Percentiles rank a stretch among this genome's conserved stretches.
Conservation (phyloP, 64 coral and sea anemone genomes). For the Exaiptasia diaphana region DNA sequence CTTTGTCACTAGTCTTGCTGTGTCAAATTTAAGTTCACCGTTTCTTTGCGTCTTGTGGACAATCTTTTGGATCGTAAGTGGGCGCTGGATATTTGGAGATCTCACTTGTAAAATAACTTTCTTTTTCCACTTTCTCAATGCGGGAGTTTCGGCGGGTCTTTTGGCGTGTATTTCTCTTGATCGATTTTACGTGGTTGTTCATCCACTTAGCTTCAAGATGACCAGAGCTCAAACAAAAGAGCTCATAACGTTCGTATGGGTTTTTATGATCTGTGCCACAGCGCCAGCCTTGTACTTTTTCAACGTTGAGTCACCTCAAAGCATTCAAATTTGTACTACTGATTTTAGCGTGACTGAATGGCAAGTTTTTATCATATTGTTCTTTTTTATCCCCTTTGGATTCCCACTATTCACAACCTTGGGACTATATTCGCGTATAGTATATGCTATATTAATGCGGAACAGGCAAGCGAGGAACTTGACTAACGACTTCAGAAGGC, state of each 20-base stretch:
- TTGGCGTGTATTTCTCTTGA: slow-evolving; percentile 89
- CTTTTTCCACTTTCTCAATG: slow-evolving; percentile 85
- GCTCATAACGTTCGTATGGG: slow-evolving; percentile 83
- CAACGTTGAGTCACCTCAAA: neutral
- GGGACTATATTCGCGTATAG: slow-evolving; percentile 61
- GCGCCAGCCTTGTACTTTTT: slow-evolving; percentile 85
- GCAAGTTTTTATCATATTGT: slow-evolving; percentile 72
- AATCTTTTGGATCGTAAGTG: slow-evolving; percentile 57
- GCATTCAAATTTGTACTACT: slow-evolving; percentile 35
- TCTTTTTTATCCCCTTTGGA: slow-evolving; percentile 70
- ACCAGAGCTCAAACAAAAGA: slow-evolving; percentile 88
- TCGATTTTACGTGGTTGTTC: slow-evolving; percentile 87
- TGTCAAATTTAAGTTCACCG: slow-evolving; percentile 75
- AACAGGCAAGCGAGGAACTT: slow-evolving; percentile 68
- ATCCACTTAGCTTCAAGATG: slow-evolving; percentile 96
- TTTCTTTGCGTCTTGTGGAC: slow-evolving; percentile 65
- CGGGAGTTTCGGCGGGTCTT: slow-evolving; percentile 67
- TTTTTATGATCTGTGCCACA: slow-evolving; percentile 73
- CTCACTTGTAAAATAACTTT: slow-evolving; percentile 79
- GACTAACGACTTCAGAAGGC: slow-evolving; percentile 55
- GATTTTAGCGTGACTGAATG: slow-evolving; percentile 59
- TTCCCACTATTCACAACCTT: slow-evolving; percentile 57
- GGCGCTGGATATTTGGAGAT: slow-evolving; percentile 69
- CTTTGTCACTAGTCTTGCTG: slow-evolving; percentile 79
- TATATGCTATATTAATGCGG: slow-evolving; percentile 51